Evolutionary conservation across 2,888 invertebrate species (phyloP), one percentile per base, ranked within the genome.

Genomic region (Nasonia oneida): DNA sequence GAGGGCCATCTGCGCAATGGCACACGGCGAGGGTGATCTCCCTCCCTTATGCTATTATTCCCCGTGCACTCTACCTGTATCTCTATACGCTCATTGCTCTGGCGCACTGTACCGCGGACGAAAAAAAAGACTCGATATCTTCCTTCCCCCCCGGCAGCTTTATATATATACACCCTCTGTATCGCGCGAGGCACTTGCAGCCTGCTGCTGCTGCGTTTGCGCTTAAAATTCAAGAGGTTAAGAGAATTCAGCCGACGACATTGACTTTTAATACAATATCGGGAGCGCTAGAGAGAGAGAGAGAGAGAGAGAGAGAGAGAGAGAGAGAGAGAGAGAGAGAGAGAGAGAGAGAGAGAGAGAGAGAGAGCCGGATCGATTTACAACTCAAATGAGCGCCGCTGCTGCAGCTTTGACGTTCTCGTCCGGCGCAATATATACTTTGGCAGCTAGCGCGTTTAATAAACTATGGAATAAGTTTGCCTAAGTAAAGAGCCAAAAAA

Each of bases 1-100:
- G 86, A 81, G 80, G 81, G 77, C 83, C 84, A 86, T 87, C 85
- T 87, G 85, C 80, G 83, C 85, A 83, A 83, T 78, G 81, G 84
- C 84, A 84, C 57, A 84, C 77, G 33, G 39, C 2, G 53, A 64
- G n/a, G 29, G 29, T 29, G 29, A 29, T 29, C 64, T 64, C 64
- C 15, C 42, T 71, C 47, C 71, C 61, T 39, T 29, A 29, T 64
- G 37, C 29, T 10, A 37, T 53, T 61, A 61, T 61, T 39, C 3
- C 77, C n/a, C 47, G 6, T 71, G 29, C 23, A 23, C 29, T n/a
- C 14, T 53, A 2, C 53, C 39, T 70, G 10, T 70, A 37, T 70
- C 18, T n/a, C 53, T 15, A 6, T 70, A n/a, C n/a, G 14, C 42
- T 23, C 23, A 6, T n/a, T 42, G 33, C 57, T 73, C 47, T 0